phyloP scores from a whole-genome alignment of 2,888 invertebrate species.

The Bimastos eiseni region DNA sequence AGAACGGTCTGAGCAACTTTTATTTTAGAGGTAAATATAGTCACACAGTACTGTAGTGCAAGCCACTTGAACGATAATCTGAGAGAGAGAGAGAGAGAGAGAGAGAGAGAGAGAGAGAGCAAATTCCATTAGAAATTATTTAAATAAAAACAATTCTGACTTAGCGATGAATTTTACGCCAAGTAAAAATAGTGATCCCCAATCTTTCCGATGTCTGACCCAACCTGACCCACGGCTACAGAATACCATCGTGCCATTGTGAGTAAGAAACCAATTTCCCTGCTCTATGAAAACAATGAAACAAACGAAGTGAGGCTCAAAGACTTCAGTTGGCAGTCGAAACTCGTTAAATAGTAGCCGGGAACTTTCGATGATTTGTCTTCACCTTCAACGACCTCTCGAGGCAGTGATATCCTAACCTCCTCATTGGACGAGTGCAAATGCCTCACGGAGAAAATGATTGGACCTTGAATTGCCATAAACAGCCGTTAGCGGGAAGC shows the following conservation, averaged over 20 bases:
- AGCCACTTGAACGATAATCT: too few species aligned
- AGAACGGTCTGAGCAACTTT: neutral
- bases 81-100: too few species aligned
- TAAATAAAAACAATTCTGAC: neutral
- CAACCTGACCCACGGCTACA: neutral
- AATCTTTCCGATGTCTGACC: neutral
- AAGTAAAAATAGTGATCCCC: neutral
- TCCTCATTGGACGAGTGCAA: neutral
- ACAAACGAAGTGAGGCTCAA: neutral
- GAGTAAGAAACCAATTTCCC: conserved; percentile 13
- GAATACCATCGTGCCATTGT: neutral
- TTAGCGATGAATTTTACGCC: neutral
- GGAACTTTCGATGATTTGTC: neutral
- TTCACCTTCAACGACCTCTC: neutral
- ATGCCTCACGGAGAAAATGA: neutral
- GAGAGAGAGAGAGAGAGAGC: neutral
- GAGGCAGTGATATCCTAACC: neutral
- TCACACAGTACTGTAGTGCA: too few species aligned
- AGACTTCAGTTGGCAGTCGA: neutral
- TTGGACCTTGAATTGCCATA: neutral
- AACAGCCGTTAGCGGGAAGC: neutral
- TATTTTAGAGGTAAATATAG: too few species aligned
- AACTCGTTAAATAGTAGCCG: neutral
- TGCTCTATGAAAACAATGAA: neutral
- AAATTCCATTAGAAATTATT: neutral